phyloP scores from a whole-genome alignment of 1,140 invertebrate species.

The Babylonia areolata region DNA sequence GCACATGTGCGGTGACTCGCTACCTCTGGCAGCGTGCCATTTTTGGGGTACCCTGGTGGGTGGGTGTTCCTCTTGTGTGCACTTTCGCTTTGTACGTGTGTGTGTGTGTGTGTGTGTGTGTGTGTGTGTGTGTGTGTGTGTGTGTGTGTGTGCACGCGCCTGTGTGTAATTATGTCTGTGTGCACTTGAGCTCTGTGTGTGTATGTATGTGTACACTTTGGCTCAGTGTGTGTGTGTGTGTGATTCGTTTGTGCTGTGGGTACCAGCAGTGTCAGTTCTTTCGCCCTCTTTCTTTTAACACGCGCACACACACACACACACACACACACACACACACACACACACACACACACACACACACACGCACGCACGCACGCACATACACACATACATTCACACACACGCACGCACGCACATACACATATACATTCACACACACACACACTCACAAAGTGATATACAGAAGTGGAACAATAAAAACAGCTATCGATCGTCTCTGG shows the following conservation, averaged over 20 bases:
- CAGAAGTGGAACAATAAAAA: no score
- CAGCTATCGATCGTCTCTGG: no score
- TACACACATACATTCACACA: not conserved
- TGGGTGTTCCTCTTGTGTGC: not conserved
- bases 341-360: not conserved
- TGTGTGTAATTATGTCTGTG: not conserved
- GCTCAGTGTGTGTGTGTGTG: not conserved
- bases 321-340: not conserved
- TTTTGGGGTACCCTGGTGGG: no score
- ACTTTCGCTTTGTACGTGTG: not conserved
- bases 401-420: not conserved
- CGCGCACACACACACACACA: conserved; percentile 4
- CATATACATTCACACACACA: not conserved
- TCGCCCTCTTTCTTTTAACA: not conserved
- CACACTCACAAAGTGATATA: not conserved
- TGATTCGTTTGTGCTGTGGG: not conserved
- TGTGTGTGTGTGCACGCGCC: not conserved
- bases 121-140: conserved; percentile 11
- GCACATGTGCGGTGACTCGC: no score
- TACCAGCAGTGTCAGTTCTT: no score
- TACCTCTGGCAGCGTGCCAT: no score
- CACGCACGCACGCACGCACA: not conserved
- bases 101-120: not conserved
- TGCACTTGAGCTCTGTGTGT: not conserved
- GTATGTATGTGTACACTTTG: not conserved